These are phyloP conservation scores for Azemiops feae DNA, from an alignment of 2,113 vertebrate species.

Conservation along the genomic window DNA sequence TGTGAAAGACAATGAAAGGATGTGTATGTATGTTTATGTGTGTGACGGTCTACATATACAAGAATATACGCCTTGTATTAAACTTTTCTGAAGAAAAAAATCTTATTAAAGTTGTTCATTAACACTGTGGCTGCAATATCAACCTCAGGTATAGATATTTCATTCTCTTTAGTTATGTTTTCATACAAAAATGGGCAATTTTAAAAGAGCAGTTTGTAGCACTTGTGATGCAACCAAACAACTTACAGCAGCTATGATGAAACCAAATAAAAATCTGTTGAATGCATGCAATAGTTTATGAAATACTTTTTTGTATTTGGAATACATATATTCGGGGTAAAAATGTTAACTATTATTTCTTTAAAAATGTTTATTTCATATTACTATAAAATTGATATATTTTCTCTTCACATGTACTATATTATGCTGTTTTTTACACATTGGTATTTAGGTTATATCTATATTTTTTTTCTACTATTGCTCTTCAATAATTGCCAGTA, in stretches of 20 bases:
- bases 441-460: not conserved
- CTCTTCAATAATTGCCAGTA: constrained; percentile 3
- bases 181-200: not conserved
- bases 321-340: no score
- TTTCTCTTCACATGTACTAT: not conserved
- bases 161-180: not conserved
- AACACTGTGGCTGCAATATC: not conserved
- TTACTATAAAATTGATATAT: not conserved
- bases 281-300: not conserved
- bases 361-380: not conserved
- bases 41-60: not conserved
- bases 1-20: not conserved
- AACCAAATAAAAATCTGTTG: not conserved
- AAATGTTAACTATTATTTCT: constrained; percentile 14
- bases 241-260: not conserved
- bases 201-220: not conserved
- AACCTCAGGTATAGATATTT: not conserved
- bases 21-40: not conserved
- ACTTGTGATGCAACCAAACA: not conserved
- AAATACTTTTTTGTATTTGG: not conserved
- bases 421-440: not conserved
- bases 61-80: not conserved
- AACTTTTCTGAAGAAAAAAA: not conserved
- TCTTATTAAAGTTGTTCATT: not conserved
- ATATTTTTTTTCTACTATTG: not conserved